These are phyloP conservation scores for Xenopus laevis DNA, from an alignment of 2,113 vertebrate species.

Conservation along the genomic window DNA sequence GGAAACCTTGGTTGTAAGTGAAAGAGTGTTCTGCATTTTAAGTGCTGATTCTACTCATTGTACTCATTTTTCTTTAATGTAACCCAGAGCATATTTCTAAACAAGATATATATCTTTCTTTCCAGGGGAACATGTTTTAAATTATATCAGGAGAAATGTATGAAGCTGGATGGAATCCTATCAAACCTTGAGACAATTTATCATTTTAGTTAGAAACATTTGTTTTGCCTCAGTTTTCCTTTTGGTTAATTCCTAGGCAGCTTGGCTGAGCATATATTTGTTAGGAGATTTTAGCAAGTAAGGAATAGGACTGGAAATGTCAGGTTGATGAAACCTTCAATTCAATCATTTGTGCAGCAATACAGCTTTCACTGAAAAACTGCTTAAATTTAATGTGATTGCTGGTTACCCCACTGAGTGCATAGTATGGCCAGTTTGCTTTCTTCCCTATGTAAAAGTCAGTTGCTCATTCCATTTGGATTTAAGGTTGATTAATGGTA, in stretches of 20 bases:
- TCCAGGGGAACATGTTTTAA: constrained; percentile 16
- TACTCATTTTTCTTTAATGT: not conserved
- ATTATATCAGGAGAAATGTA: constrained; percentile 2
- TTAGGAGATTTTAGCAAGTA: not conserved
- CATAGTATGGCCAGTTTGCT: not conserved
- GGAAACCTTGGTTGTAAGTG: not conserved
- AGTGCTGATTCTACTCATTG: not conserved
- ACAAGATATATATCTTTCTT: constrained; percentile 15
- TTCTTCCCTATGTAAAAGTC: not conserved
- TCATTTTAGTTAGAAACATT: constrained; percentile 23
- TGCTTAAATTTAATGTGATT: not conserved
- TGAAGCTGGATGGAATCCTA: not conserved
- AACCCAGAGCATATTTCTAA: constrained; percentile 1
- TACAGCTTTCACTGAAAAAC: not conserved
- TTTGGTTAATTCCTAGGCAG: constrained; percentile 3
- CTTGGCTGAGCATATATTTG: not conserved
- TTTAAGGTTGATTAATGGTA: constrained; percentile 4
- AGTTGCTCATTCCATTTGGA: not conserved
- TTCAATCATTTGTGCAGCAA: not conserved
- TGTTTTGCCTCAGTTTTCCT: not conserved
- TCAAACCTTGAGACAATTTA: constrained; percentile 11
- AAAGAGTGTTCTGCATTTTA: not conserved
- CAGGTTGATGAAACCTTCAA: not conserved
- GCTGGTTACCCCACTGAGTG: not conserved
- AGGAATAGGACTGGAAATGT: not conserved